Evolutionary conservation across 2,113 vertebrate species (phyloP), one percentile per base, ranked within the genome.

Genomic region (Macrotus californicus): DNA sequence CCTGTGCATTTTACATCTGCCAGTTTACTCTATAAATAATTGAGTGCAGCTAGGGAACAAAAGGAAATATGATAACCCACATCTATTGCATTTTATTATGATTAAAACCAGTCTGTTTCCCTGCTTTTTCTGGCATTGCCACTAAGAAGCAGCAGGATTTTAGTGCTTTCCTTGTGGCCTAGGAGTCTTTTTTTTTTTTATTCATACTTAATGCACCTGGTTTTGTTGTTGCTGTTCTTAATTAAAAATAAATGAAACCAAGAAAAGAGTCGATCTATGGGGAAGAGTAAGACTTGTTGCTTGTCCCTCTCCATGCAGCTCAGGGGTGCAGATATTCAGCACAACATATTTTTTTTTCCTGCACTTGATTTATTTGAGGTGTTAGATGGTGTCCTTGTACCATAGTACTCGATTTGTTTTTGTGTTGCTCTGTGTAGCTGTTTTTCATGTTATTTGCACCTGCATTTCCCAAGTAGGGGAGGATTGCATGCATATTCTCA

Each of bases 241-340:
- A 91, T 95, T 96, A 90, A 95, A 96, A 90, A 93, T 94, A 76
- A 80, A 95, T 96, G 50, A 94, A 92, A 90, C 39, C 75, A 66
- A 88, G 85, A 91, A 94, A 94, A 88, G 22, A 75, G 69, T 48
- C 34, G 9, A 34, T 85, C 36, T 61, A 7, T 46, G 89, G 41
- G 48, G 70, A 56, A 91, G 41, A 93, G 77, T 48, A 54, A 80
- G 12, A 81, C 31, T 48, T 75, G 77, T 41, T 85, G 52, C n/a
- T 90, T 36, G 13, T 70, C 43, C 21, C 15, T 93, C 8, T 80
- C 29, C n/a, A 3, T 13, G 16, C 15, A 88, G 14, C 41, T 77
- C 41, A 12, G 15, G 48, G 48, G 26, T 14, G 39, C 24, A 43
- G 36, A 80, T 46, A 22, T 36, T 48, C 43, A 72, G 26, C 22